Evolutionary conservation across 1,140 invertebrate species (phyloP).

Genomic region (Drosophila tropicalis): DNA sequence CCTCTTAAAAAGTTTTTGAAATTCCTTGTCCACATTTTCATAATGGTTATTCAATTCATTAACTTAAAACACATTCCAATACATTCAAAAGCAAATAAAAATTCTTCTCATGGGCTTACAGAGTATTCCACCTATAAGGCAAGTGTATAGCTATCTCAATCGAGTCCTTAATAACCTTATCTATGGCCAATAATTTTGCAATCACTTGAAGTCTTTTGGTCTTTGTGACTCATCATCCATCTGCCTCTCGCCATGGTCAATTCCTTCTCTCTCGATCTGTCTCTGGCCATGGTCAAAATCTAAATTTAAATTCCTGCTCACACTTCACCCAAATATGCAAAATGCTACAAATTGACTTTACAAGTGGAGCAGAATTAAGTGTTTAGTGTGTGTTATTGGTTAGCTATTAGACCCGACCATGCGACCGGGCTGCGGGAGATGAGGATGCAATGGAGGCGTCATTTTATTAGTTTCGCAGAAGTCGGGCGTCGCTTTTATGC

Average conservation of each 20-base stretch:
- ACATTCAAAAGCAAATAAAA: too few species aligned
- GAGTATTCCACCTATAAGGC: too few species aligned
- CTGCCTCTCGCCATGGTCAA: not conserved
- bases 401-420: constrained; percentile 3
- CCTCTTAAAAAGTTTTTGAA: too few species aligned
- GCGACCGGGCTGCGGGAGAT: not conserved
- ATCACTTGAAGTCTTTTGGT: too few species aligned
- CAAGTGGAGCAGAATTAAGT: constrained; percentile 10
- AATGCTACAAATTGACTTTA: constrained; percentile 5
- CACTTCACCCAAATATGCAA: constrained; percentile 11
- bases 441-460: not conserved
- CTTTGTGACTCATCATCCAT: not conserved
- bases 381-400: constrained; percentile 11
- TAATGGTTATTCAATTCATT: too few species aligned
- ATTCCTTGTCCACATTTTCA: too few species aligned
- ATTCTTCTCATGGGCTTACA: too few species aligned
- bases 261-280: not conserved
- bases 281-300: constrained; percentile 8
- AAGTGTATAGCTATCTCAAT: too few species aligned
- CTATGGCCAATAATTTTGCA: too few species aligned
- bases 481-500: constrained; percentile 6
- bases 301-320: constrained; percentile 1
- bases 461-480: constrained; percentile 17
- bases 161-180: too few species aligned
- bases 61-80: too few species aligned